Evolutionary conservation across 2,888 invertebrate species (phyloP).

Genomic region (Gerris lacustris): DNA sequence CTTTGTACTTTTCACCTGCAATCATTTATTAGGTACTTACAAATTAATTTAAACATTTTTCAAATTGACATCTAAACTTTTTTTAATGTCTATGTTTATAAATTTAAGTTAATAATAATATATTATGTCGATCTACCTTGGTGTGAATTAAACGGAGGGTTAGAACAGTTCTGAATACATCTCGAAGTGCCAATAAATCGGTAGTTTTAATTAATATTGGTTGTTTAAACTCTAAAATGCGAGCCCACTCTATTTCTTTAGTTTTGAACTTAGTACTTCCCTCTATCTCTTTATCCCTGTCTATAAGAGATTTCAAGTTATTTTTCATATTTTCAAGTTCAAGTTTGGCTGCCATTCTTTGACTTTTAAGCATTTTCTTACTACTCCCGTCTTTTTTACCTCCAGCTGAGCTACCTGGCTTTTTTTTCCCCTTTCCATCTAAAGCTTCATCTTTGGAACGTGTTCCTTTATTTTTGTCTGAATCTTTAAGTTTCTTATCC

Average conservation of each 20-base stretch:
- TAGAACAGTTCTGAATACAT: constrained; percentile 22
- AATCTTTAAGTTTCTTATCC: neutral
- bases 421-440: neutral
- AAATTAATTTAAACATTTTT: no score
- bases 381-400: neutral
- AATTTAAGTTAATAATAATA: no score
- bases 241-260: constrained; percentile 15
- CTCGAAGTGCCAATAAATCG: constrained; percentile 16
- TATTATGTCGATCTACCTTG: neutral
- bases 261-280: constrained; percentile 9
- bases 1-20: no score
- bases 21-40: no score
- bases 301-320: neutral
- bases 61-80: no score
- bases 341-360: neutral
- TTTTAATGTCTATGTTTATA: no score
- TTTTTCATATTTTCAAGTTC: neutral
- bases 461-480: neutral
- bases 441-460: neutral
- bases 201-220: constrained; percentile 17
- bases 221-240: constrained; percentile 14
- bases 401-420: neutral
- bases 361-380: neutral
- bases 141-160: constrained; percentile 9
- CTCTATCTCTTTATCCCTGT: constrained; percentile 8